Evolutionary conservation across 1,140 invertebrate species (phyloP).

Genomic region (Drosophila littoralis): DNA sequence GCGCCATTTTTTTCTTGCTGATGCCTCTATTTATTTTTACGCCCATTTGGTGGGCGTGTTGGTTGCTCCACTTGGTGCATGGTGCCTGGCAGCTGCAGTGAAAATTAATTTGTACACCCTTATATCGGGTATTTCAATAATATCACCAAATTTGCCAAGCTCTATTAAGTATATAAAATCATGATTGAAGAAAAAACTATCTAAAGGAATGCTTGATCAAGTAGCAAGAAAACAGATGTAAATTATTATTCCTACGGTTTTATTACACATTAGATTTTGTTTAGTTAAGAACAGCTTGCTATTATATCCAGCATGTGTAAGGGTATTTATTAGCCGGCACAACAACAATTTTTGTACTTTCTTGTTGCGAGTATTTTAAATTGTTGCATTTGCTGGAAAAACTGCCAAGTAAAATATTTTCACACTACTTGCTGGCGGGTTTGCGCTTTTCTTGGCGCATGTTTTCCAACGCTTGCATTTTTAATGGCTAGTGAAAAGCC

Average conservation of each 20-base stretch:
- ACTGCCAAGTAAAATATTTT: slow-evolving; percentile 53
- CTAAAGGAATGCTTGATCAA: too few species aligned
- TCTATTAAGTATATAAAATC: too few species aligned
- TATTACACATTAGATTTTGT: too few species aligned
- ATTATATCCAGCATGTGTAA: neutral
- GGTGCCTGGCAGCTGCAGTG: slow-evolving; percentile 12
- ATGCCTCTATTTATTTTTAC: slow-evolving; percentile 20
- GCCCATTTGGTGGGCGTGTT: slow-evolving; percentile 11
- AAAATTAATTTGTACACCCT: slow-evolving; percentile 31
- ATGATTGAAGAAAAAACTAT: too few species aligned
- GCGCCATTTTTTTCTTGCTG: neutral
- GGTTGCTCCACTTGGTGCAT: slow-evolving; percentile 13
- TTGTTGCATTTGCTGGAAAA: slow-evolving; percentile 40
- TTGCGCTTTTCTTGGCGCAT: slow-evolving; percentile 21
- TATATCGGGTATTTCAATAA: neutral
- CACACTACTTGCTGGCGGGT: slow-evolving; percentile 13
- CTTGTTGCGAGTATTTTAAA: slow-evolving; percentile 62
- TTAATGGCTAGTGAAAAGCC: slow-evolving; percentile 31
- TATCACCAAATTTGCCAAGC: neutral
- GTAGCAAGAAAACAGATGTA: too few species aligned
- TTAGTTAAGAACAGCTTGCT: too few species aligned
- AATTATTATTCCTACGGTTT: too few species aligned
- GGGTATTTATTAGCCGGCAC: neutral
- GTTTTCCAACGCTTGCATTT: slow-evolving; percentile 36
- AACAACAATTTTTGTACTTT: slow-evolving; percentile 1